A percentile compares a stretch with the other conserved stretches of the same genome.
phyloP scores from a whole-genome alignment of 2,797 vertebrate species.

The Salarias fasciatus region DNA sequence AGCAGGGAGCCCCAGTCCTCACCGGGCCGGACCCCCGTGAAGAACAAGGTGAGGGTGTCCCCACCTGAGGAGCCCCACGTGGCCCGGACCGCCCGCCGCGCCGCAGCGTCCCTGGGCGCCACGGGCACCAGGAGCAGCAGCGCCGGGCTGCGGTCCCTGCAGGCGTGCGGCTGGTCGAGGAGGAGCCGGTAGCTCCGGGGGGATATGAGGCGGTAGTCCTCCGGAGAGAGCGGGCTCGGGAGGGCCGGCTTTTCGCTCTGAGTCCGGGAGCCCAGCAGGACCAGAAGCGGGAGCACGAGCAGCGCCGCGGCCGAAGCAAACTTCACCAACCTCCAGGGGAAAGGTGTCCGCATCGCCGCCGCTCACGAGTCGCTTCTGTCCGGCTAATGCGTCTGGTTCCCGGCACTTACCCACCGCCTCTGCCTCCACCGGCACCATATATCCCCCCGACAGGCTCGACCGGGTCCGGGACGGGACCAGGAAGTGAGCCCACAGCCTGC shows the following conservation, averaged over 20 bases:
- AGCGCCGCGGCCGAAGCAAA: conserved; percentile 1
- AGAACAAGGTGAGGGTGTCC: conserved; percentile 79
- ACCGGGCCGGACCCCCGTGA: conserved; percentile 56
- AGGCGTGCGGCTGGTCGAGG: conserved; percentile 75
- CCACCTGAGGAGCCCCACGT: conserved; percentile 82
- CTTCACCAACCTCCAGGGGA: conserved; percentile 34
- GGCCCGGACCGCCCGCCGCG: conserved; percentile 67
- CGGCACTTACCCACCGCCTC: too few relatives aligned
- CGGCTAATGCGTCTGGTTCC: too few relatives aligned
- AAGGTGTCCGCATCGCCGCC: conserved; percentile 44
- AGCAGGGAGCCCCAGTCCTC: background rate
- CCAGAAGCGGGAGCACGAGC: conserved; percentile 38
- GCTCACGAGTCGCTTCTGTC: too few relatives aligned
- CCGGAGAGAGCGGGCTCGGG: conserved; percentile 6
- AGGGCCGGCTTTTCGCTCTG: background rate
- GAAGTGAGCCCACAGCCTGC: too few relatives aligned
- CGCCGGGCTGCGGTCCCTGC: conserved; percentile 64
- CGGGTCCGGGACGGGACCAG: too few relatives aligned
- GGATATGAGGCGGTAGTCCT: conserved; percentile 55
- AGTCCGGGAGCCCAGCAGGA: conserved; percentile 9
- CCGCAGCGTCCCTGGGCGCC: conserved; percentile 26
- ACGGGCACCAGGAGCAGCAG: conserved; percentile 80
- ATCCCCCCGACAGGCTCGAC: too few relatives aligned
- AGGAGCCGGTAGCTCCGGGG: conserved; percentile 78
- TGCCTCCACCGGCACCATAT: too few relatives aligned